Base-by-base conservation (phyloP, 2,888 invertebrate genomes). In the Pseudococcus jackbeardsleyi region DNA sequence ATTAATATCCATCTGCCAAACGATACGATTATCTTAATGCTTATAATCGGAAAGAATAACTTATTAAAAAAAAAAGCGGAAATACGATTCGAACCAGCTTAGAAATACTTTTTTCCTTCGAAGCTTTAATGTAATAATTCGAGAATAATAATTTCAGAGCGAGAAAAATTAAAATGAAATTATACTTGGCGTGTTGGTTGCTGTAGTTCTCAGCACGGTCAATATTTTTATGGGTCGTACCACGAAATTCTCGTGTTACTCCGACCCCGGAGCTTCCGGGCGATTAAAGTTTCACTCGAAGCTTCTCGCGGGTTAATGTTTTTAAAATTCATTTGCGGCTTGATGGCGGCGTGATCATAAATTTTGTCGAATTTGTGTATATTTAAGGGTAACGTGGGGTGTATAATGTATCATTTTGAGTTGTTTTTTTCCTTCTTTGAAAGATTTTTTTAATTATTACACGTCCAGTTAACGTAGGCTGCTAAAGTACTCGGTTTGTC, bases 161-260 rank as follows among this genome's bases (percentile, higher is more conserved):
- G 64, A 64, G 77, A 77, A 77, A 77, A 77, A 77, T 39, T 77
- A 77, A 77, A 77, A 77, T 77, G 77, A 77, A 77, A 77, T 77
- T 77, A 77, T 1, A 77, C 17, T 19, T 39, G 39, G 77, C n/a
- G 39, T n/a, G 77, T 77, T 77, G 3, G 42, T 42, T 42, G 42
- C 42, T 42, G 77, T 22, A 64, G 64, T 64, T 50, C 77, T 33
- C 39, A 17, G 19, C 15, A 17, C 39, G 77, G 77, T 77, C 77
- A 77, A 77, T 77, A 77, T 77, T 77, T 77, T 77, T 64, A 64
- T 64, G 77, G 77, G 77, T 64, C 64, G 64, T 77, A 39, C 7
- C 15, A 39, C 77, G 77, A 39, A 39, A 39, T 77, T 33, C 77
- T 26, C 72, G 72, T 39, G 72, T 72, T 26, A 72, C 72, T 39